Evolutionary conservation across 2,888 invertebrate genomes (phyloP).

Genomic region (Rhamphomyia laevipes): DNA sequence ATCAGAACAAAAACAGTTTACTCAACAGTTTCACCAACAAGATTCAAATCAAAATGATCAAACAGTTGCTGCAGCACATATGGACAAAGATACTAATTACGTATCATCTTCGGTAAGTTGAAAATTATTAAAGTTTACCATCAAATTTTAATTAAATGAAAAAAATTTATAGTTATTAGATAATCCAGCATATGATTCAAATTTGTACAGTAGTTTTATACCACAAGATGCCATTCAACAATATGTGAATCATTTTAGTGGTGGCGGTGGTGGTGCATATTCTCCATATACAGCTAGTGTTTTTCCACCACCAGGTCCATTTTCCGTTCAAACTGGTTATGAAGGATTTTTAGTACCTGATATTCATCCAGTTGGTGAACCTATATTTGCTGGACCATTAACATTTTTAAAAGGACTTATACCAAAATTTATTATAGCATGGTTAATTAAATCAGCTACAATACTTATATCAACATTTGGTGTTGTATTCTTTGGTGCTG

Average conservation of each 20-base stretch:
- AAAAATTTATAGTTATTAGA: constrained; percentile 12
- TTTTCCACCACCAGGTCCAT: constrained; percentile 24
- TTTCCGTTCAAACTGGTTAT: constrained; percentile 35
- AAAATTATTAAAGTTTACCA: no score
- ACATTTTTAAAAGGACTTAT: constrained; percentile 22
- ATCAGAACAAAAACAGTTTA: no score
- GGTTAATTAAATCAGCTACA: constrained; percentile 37
- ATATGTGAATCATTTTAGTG: constrained; percentile 30
- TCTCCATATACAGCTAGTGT: constrained; percentile 15
- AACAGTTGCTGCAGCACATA: no score
- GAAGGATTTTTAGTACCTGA: constrained; percentile 38
- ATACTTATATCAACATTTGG: constrained; percentile 37
- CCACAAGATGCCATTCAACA: constrained; percentile 33
- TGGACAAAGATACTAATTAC: no score
- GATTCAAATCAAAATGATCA: no score
- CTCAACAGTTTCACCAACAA: no score
- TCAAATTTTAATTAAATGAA: background rate
- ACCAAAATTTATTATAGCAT: constrained; percentile 26
- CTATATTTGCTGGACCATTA: constrained; percentile 12
- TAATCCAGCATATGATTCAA: constrained; percentile 26
- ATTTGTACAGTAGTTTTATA: constrained; percentile 22
- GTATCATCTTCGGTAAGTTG: no score
- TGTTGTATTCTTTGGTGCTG: constrained; percentile 41
- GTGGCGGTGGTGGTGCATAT: constrained; percentile 21
- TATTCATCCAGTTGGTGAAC: constrained; percentile 15